Base-by-base conservation (phyloP, 2,797 vertebrate species). In the Eospalax fontanierii region DNA sequence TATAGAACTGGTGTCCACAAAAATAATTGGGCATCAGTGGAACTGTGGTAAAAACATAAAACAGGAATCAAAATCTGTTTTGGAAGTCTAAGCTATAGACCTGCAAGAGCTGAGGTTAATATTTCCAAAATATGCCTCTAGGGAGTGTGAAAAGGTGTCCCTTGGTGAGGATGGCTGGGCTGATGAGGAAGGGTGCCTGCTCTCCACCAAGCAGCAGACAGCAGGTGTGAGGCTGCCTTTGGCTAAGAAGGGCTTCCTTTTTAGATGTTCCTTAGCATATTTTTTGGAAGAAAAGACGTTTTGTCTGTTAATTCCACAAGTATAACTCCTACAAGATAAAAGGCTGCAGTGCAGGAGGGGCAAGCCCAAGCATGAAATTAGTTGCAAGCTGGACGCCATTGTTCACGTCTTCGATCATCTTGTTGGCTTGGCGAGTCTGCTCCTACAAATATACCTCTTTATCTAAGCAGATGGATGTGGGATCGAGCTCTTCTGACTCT, bases 241-340 rank as follows among this genome's bases (percentile, higher is more conserved):
- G 19, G 87, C 95, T 75, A 50, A 40, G 79, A 79, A 59, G 38
- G 33, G 8, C 35, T 61, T n/a, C 21, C 90, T 76, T 61, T 68
- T 16, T 35, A 87, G 81, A 82, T 87, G 61, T 6, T 28, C n/a
- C 93, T 73, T 84, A 61, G 63, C 24, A 82, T 80, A 33, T n/a
- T 78, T n/a, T 84, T 93, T 66, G 40, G 79, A 93, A 70, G 28
- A 63, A 46, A 93, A 26, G n/a, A 79, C 4, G 78, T 33, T 43
- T 40, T 63, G 81, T 95, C 73, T 79, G 75, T 59, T 26, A 65
- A 30, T 68, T 93, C 78, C 57, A 86, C 33, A 93, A 90, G 59
- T 63, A 74, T 14, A 46, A 22, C n/a, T 87, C 61, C 22, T 79
- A 10, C 21, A 68, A 61, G 57, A 87, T 66, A 54, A 73, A 90